phyloP scores from a whole-genome alignment of 2,113 vertebrate species.

The Scalopus aquaticus region DNA sequence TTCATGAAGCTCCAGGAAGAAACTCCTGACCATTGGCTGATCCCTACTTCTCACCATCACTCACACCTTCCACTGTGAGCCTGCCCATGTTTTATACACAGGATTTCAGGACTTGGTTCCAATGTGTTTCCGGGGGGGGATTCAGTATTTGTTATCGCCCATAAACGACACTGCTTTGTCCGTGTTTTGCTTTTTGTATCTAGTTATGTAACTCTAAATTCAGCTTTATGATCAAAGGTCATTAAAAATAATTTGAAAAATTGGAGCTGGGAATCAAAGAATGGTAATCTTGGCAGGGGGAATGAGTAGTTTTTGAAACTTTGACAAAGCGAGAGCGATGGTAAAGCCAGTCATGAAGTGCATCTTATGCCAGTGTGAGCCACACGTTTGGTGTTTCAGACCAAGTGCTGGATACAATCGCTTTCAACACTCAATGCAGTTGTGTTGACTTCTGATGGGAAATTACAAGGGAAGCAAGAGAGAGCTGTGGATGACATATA shows the following conservation, averaged over 20 bases:
- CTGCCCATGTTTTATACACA: not conserved
- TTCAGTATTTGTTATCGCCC: not conserved
- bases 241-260: not conserved
- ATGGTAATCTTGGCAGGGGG: not conserved
- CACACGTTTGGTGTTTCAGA: not conserved
- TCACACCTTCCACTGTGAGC: too few species aligned
- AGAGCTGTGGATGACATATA: not conserved
- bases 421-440: not conserved
- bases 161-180: not conserved
- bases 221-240: not conserved
- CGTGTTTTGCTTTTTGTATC: not conserved
- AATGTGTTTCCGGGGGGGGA: not conserved
- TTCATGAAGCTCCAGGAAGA: not conserved
- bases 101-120: not conserved
- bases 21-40: not conserved
- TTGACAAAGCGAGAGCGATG: not conserved
- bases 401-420: fast-evolving
- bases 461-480: not conserved
- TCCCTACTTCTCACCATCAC: not conserved
- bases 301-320: not conserved
- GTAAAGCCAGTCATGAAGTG: not conserved
- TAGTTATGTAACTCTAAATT: not conserved
- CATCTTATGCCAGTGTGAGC: not conserved
- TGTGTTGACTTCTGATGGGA: not conserved
- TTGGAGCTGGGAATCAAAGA: not conserved